Evolutionary conservation across 2,113 vertebrate species (phyloP).

Genomic region (Oreochromis aureus): DNA sequence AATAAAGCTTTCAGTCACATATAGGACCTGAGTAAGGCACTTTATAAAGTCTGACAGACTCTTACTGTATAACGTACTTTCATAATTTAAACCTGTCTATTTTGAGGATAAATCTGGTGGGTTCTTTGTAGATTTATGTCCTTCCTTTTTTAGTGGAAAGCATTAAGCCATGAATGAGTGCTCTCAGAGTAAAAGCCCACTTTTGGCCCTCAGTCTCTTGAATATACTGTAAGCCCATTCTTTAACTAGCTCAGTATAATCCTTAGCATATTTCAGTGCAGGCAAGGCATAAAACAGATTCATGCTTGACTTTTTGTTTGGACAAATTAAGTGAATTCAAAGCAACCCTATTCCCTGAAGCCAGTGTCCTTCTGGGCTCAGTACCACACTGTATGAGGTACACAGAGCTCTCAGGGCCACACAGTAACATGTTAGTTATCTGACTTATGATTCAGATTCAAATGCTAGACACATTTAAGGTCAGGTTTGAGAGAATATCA

Average conservation of each 20-base stretch:
- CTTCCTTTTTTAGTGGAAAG: constrained; percentile 23
- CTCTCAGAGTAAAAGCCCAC: constrained; percentile 14
- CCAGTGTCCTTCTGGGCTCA: not conserved
- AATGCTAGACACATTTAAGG: not conserved
- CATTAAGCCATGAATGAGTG: constrained; percentile 52
- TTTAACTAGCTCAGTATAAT: constrained; percentile 31
- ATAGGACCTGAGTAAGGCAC: not conserved
- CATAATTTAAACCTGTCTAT: constrained; percentile 14
- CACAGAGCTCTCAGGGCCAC: not conserved
- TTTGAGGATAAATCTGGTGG: constrained; percentile 33
- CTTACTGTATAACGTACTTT: constrained; percentile 28
- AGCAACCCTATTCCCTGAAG: constrained; percentile 1
- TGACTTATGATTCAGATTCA: not conserved
- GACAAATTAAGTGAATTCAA: constrained; percentile 32
- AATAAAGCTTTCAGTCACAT: not conserved
- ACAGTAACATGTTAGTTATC: not conserved
- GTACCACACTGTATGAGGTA: not conserved
- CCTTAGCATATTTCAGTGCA: constrained; percentile 17
- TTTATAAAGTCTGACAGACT: constrained; percentile 17
- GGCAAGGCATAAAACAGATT: constrained; percentile 28
- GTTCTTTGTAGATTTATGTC: constrained; percentile 13
- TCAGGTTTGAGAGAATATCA: not conserved
- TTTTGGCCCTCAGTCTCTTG: constrained; percentile 3
- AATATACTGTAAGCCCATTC: constrained; percentile 19
- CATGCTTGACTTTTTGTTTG: constrained; percentile 32